Conservation (phyloP, 2,888 invertebrate species). For the Acronicta alni region DNA sequence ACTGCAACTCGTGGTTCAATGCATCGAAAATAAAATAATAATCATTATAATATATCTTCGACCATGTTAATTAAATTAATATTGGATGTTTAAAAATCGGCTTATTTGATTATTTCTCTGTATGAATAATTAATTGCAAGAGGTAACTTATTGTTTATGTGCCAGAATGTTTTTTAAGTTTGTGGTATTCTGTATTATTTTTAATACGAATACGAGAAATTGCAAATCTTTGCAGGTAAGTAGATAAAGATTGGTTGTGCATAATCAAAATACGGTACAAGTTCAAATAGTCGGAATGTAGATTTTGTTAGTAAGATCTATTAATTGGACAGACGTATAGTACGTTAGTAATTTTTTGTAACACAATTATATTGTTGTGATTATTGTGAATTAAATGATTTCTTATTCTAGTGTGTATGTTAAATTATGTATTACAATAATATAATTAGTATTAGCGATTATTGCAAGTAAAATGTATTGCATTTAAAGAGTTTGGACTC, state of each 20-base stretch:
- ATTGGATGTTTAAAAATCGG: conserved; percentile 15
- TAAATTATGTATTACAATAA: conserved; percentile 76
- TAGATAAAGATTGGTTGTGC: conserved; percentile 1
- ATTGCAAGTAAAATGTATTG: conserved; percentile 72
- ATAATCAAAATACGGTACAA: conserved; percentile 35
- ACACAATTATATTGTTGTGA: conserved; percentile 74
- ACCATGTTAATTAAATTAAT: conserved; percentile 12
- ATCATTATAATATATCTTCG: no score
- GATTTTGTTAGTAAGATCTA: conserved; percentile 40
- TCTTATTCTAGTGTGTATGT: conserved; percentile 75
- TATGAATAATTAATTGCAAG: conserved; percentile 11
- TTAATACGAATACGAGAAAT: conserved; percentile 33
- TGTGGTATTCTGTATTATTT: conserved; percentile 35
- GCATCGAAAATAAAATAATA: no score
- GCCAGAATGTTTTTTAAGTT: conserved; percentile 15
- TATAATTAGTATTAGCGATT: conserved; percentile 74
- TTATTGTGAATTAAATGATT: conserved; percentile 74
- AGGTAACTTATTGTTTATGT: conserved; percentile 9
- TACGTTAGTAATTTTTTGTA: conserved; percentile 38
- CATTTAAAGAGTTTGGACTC: conserved; percentile 82
- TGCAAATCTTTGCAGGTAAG: not conserved
- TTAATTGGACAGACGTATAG: conserved; percentile 42
- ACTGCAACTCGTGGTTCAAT: conserved; percentile 13
- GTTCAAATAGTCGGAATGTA: conserved; percentile 31
- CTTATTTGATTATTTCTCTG: conserved; percentile 9